These are phyloP conservation scores for Holothuria glaberrima DNA, from an alignment of 35 echinoderm and acorn worm genomes.

Conservation along the genomic window DNA sequence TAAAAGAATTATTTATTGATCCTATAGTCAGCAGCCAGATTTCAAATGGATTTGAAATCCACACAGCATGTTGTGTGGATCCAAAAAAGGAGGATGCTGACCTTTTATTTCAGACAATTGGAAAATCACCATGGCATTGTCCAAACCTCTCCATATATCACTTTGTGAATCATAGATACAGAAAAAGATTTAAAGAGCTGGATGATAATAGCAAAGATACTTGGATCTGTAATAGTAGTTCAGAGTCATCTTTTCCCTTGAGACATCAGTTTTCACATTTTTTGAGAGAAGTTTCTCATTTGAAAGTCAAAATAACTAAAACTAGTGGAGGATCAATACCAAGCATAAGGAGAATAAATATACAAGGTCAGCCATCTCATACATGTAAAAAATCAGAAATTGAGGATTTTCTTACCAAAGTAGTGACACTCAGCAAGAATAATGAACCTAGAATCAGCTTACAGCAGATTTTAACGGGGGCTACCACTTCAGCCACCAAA, in stretches of 20 bases:
- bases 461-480: neutral
- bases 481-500: too few species aligned
- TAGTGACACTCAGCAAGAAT: neutral
- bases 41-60: slow-evolving; percentile 86
- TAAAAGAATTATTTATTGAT: slow-evolving; percentile 78
- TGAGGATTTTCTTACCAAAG: slow-evolving; percentile 19
- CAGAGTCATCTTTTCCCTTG: neutral
- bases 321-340: slow-evolving; percentile 69
- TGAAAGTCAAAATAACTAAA: slow-evolving; percentile 72
- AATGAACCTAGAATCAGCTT: neutral
- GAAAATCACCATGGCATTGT: slow-evolving; percentile 21
- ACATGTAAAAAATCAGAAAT: slow-evolving; percentile 41
- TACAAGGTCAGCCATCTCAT: slow-evolving; percentile 83
- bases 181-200: slow-evolving; percentile 9
- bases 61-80: slow-evolving; percentile 38
- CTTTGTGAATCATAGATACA: slow-evolving; percentile 68
- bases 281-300: slow-evolving; percentile 65
- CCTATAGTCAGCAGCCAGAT: slow-evolving; percentile 76
- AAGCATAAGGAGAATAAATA: slow-evolving; percentile 70
- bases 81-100: neutral
- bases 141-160: neutral
- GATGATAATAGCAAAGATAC: neutral
- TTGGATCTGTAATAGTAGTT: neutral
- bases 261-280: slow-evolving; percentile 35
- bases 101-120: slow-evolving; percentile 5